A percentile compares a stretch with the other conserved stretches of the same genome.
Evolutionary conservation across 2,113 vertebrate genomes (phyloP).

Genomic region (Otolemur garnettii): DNA sequence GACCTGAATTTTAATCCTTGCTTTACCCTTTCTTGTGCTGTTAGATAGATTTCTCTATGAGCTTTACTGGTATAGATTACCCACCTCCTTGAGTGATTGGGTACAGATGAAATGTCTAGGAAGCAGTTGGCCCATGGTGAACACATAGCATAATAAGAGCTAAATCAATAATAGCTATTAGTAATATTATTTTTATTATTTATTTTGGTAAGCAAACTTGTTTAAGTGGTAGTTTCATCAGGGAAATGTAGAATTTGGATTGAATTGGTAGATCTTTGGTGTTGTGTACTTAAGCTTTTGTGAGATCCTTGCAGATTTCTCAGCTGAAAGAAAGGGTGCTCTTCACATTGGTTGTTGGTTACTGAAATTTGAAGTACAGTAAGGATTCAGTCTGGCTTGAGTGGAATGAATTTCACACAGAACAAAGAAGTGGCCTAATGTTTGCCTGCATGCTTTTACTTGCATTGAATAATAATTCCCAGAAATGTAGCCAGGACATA

Average conservation of each 20-base stretch:
- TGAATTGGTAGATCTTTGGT: constrained; percentile 19
- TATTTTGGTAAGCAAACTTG: neutral
- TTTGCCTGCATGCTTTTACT: constrained; percentile 56
- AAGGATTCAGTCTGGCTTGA: neutral
- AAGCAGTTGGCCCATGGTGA: neutral
- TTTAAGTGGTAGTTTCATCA: neutral
- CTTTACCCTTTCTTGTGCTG: accelerated
- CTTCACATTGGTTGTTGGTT: neutral
- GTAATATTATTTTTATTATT: neutral
- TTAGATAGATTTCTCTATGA: neutral
- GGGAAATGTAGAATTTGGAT: neutral
- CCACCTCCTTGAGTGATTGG: neutral
- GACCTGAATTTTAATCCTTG: neutral
- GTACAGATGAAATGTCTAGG: neutral
- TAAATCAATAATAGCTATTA: neutral
- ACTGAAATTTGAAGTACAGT: neutral
- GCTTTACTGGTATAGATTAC: neutral
- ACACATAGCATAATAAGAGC: neutral
- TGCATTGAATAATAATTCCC: constrained; percentile 73
- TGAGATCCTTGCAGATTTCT: neutral
- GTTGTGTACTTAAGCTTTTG: neutral
- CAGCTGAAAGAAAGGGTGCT: neutral
- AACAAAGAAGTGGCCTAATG: constrained; percentile 46
- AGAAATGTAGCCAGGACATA: constrained; percentile 49
- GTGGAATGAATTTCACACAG: constrained; percentile 17